phyloP scores from a whole-genome alignment of 2,888 invertebrate genomes.

The Nephrocerus scutellatus region DNA sequence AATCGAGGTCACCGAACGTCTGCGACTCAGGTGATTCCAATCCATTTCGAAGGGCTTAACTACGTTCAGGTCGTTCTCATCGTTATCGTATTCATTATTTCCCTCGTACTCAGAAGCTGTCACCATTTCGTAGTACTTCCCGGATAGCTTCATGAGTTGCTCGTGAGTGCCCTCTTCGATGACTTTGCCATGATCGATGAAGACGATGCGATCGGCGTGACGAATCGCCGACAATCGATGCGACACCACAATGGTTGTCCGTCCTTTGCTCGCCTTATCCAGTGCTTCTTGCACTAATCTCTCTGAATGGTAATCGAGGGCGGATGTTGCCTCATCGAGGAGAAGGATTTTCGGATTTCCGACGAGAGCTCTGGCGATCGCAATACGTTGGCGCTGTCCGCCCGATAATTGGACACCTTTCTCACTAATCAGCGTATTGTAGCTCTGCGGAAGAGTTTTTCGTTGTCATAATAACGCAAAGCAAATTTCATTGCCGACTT shows the following conservation, averaged over 20 bases:
- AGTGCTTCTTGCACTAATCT: conserved; percentile 67
- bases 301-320: conserved; percentile 68
- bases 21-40: too few relatives aligned
- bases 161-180: conserved; percentile 63
- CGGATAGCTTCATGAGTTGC: conserved; percentile 55
- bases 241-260: conserved; percentile 64
- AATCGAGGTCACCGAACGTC: too few relatives aligned
- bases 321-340: conserved; percentile 72
- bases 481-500: too few relatives aligned
- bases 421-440: conserved; percentile 67
- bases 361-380: conserved; percentile 69
- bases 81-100: neutral
- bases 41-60: too few relatives aligned
- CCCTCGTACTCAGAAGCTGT: conserved; percentile 27
- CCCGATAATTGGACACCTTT: conserved; percentile 68
- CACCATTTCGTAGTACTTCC: conserved; percentile 58
- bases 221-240: conserved; percentile 61
- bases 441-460: conserved; percentile 52
- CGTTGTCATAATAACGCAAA: too few relatives aligned
- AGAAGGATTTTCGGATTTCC: conserved; percentile 62
- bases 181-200: conserved; percentile 59
- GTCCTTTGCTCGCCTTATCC: conserved; percentile 60
- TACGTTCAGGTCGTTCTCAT: too few relatives aligned
- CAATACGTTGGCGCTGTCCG: conserved; percentile 72
- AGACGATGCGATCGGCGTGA: conserved; percentile 58